Conservation (phyloP, 2,113 vertebrate species). For the Phaethon lepturus region DNA sequence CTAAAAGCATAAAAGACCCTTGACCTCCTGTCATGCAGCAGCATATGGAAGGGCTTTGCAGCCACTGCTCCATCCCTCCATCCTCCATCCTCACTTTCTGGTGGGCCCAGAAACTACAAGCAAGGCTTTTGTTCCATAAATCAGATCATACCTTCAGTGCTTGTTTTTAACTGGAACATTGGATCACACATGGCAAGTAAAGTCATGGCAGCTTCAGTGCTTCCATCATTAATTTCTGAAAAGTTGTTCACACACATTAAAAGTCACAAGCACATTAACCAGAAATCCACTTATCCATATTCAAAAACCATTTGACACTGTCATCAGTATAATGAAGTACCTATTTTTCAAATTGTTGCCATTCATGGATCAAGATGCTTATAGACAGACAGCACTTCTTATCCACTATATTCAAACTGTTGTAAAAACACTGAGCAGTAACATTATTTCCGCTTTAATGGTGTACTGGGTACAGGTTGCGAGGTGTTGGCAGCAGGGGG, state of each 20-base stretch:
- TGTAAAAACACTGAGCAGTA: neutral
- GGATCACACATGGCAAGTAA: slow-evolving; percentile 88
- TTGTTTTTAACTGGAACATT: slow-evolving; percentile 70
- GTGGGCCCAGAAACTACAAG: neutral
- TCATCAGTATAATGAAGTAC: neutral
- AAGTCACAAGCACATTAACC: neutral
- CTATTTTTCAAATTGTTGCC: neutral
- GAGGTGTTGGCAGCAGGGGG: neutral
- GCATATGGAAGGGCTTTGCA: neutral
- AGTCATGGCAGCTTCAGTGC: slow-evolving; percentile 90
- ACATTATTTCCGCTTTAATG: neutral
- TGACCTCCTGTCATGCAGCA: neutral
- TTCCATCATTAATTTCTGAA: slow-evolving; percentile 82
- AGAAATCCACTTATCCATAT: neutral
- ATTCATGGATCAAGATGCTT: neutral
- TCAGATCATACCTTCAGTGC: slow-evolving; percentile 66
- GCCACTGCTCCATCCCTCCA: neutral
- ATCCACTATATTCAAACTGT: neutral
- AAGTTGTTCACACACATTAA: neutral
- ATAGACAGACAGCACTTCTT: neutral
- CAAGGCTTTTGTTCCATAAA: neutral
- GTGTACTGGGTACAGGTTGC: neutral
- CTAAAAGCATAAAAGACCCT: neutral
- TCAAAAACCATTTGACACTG: neutral
- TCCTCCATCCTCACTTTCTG: too few species aligned